A percentile compares a stretch with the other conserved stretches of the same genome.
phyloP scores from a whole-genome alignment of 1,140 invertebrate genomes.

The Schlechtendalia chinensis region DNA sequence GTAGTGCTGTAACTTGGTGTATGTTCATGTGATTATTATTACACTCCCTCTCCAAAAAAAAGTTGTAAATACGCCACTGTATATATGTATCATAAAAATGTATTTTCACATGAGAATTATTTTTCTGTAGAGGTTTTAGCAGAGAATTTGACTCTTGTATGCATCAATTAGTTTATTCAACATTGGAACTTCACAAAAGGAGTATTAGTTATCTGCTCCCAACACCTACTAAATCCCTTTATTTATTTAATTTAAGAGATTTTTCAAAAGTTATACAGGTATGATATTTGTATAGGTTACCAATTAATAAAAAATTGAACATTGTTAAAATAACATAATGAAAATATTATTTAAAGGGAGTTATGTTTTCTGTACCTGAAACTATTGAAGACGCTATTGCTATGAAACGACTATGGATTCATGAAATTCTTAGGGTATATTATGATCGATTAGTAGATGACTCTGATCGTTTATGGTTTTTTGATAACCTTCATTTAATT shows the following conservation, averaged over 20 bases:
- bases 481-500: constrained; percentile 59
- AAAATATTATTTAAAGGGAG: constrained; percentile 64
- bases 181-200: constrained; percentile 82
- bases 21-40: too few species aligned
- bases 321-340: too few species aligned
- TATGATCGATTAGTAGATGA: constrained; percentile 88
- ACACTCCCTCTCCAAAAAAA: too few species aligned
- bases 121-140: constrained; percentile 74
- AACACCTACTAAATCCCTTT: constrained; percentile 88
- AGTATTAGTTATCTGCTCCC: constrained; percentile 80
- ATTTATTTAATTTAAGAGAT: constrained; percentile 92
- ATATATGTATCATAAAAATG: background rate
- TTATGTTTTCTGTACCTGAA: constrained; percentile 87
- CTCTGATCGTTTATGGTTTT: constrained; percentile 78
- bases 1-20: too few species aligned
- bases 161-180: constrained; percentile 82
- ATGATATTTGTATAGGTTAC: background rate
- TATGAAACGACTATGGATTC: constrained; percentile 91
- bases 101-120: background rate
- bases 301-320: background rate
- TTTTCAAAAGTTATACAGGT: constrained; percentile 89
- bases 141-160: constrained; percentile 94
- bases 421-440: constrained; percentile 91
- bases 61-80: too few species aligned
- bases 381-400: constrained; percentile 81